phyloP scores from a whole-genome alignment of 1,140 invertebrate species.

The Himalopsyche phryganea region DNA sequence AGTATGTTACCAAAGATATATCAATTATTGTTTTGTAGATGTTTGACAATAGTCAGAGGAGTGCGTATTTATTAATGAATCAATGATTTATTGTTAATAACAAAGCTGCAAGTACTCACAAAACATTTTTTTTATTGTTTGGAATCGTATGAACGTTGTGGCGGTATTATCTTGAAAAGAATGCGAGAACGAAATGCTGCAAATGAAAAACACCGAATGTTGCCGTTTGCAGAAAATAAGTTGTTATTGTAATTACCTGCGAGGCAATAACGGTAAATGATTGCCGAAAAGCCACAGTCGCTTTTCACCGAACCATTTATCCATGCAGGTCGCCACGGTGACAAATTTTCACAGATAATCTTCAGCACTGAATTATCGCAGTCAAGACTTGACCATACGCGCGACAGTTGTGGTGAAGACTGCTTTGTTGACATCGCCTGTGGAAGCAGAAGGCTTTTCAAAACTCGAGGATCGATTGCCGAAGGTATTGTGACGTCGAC shows the following conservation, averaged over 20 bases:
- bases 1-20: too few relatives aligned
- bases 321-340: conserved; percentile 60
- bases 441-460: background rate
- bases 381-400: conserved; percentile 22
- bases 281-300: conserved; percentile 83
- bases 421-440: conserved; percentile 15
- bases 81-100: too few relatives aligned
- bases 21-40: too few relatives aligned
- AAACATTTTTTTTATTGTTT: too few relatives aligned
- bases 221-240: too few relatives aligned
- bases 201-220: too few relatives aligned
- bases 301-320: conserved; percentile 85
- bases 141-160: too few relatives aligned
- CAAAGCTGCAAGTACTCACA: too few relatives aligned
- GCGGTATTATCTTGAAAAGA: too few relatives aligned
- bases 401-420: conserved; percentile 16
- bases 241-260: conserved; percentile 62
- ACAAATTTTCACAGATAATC: conserved; percentile 11
- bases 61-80: too few relatives aligned
- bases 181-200: too few relatives aligned
- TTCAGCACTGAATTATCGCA: background rate
- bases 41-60: too few relatives aligned
- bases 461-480: background rate
- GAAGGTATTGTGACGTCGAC: conserved; percentile 20
- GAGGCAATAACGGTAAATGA: conserved; percentile 73